Conservation (phyloP, 2,888 invertebrate species). For the Watsonalla binaria region DNA sequence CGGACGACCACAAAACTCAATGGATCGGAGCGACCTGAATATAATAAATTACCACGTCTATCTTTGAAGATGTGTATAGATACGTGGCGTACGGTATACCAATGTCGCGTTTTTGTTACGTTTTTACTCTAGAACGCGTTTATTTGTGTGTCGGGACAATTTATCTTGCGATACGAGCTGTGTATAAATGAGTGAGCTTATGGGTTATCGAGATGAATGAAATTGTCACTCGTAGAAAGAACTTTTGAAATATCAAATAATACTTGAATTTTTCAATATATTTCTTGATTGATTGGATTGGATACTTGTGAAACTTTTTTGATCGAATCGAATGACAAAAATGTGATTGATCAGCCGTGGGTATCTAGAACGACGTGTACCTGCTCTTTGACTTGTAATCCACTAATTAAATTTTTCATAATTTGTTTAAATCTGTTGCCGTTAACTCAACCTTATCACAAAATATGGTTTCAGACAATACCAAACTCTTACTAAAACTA, state of each 20-base stretch:
- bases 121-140: constrained; percentile 54
- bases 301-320: not conserved
- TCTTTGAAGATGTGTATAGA: constrained; percentile 54
- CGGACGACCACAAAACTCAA: constrained; percentile 69
- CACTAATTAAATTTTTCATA: too few species aligned
- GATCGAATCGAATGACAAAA: not conserved
- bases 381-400: too few species aligned
- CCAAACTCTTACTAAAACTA: too few species aligned
- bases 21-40: constrained; percentile 67
- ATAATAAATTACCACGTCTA: constrained; percentile 72
- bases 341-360: too few species aligned
- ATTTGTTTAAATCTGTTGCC: too few species aligned
- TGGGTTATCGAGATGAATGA: constrained; percentile 49
- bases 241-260: not conserved
- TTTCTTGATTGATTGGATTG: not conserved
- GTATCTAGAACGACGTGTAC: too few species aligned
- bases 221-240: constrained; percentile 34
- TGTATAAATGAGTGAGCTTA: constrained; percentile 70
- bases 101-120: constrained; percentile 52
- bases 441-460: too few species aligned
- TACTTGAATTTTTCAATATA: not conserved
- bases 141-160: constrained; percentile 71
- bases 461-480: too few species aligned
- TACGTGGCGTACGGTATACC: constrained; percentile 31
- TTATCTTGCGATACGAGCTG: constrained; percentile 68